Conservation (phyloP, 2,113 vertebrate species). For the Pan troglodytes region NHGRI_mPanTro3-v2.1_pri NC_072403.2:129808001-129808500, state of each 20-base stretch:
- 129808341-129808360: conserved; percentile 20
- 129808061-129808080: background rate
- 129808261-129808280: background rate
- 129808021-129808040: background rate
- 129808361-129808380: background rate
- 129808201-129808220: background rate
- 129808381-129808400: background rate
- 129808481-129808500: background rate
- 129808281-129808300: background rate
- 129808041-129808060: background rate
- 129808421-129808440: background rate
- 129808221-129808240: background rate
- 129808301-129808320: conserved; percentile 54
- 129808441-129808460: conserved; percentile 11
- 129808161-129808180: background rate
- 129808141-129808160: background rate
- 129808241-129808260: background rate
- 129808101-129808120: conserved; percentile 34
- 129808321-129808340: conserved; percentile 58
- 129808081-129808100: background rate
- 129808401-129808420: background rate
- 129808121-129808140: conserved; percentile 27
- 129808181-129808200: background rate
- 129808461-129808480: background rate
- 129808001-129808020: background rate